phyloP scores from a whole-genome alignment of 2,797 vertebrate species.

The Esox masquinongy region DNA sequence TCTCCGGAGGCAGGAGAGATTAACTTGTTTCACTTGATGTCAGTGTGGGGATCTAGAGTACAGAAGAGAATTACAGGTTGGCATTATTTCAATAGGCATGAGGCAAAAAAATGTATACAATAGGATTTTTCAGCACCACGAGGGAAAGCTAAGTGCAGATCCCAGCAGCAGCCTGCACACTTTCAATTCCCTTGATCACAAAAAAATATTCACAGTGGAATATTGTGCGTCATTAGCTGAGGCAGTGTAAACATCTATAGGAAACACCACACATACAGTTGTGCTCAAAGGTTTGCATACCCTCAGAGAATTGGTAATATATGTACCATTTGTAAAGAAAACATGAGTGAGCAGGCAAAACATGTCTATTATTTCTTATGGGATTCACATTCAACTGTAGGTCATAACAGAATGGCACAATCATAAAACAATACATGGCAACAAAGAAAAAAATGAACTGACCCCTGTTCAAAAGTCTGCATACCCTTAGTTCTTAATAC shows the following conservation, averaged over 20 bases:
- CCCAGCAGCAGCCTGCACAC: not conserved
- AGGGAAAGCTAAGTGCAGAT: not conserved
- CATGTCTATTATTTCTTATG: too few species aligned
- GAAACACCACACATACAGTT: too few species aligned
- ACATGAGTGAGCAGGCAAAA: too few species aligned
- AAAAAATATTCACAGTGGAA: not conserved
- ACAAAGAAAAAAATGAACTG: too few species aligned
- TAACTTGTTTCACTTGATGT: conserved; percentile 46
- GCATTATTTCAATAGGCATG: conserved; percentile 46
- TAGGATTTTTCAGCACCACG: not conserved
- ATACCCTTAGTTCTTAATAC: too few species aligned
- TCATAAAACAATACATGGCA: too few species aligned
- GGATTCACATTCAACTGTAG: too few species aligned
- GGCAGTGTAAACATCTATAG: not conserved
- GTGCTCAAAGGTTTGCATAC: too few species aligned
- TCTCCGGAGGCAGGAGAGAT: not conserved
- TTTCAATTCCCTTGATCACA: not conserved
- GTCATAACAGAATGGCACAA: too few species aligned
- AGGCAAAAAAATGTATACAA: conserved; percentile 13
- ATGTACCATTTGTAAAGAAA: too few species aligned
- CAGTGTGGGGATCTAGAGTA: conserved; percentile 36
- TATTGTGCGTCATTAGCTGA: not conserved
- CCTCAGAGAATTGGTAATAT: too few species aligned
- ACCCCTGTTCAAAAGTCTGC: too few species aligned
- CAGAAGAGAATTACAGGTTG: conserved; percentile 48